Evolutionary conservation across 2,888 invertebrate genomes (phyloP), one percentile per base, ranked within the genome.

Genomic region (Hirtodrosophila trivittata): DNA sequence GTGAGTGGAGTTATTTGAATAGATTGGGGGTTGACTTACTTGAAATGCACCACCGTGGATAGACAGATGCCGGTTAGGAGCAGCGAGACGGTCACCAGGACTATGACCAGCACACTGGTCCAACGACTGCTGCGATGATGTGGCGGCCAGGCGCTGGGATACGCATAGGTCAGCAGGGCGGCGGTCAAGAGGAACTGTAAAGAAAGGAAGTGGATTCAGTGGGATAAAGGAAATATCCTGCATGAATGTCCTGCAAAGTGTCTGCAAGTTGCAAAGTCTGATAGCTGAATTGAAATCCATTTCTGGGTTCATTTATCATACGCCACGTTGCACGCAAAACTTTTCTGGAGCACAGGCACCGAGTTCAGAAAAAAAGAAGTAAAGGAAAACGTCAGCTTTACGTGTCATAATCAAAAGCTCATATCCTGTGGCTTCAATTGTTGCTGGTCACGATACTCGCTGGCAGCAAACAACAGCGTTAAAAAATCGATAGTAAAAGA

Each of bases 1-100:
- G n/a, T n/a, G n/a, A n/a, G n/a, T n/a, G 1, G 28, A 12, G 9
- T 9, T 2, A 14, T n/a, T 1, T 30, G 26, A 14, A n/a, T 12
- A n/a, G 6, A 6, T 10, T 16, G 14, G 6, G 30, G 7, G n/a
- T n/a, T 0, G 3, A 60, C 82, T 68, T 67, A 91, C 90, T 87
- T 91, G 55, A 78, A 88, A 32, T 88, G 88, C 39, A 90, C 86
- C 33, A 91, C 83, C n/a, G 89, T 89, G 26, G 91, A 89, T 6
- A 91, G 74, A 59, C 90, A 91, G 28, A 87, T 77, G 51, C 87
- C 86, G 32, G 88, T 87, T 32, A 91, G 66, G 1, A 89, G 54
- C 43, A 89, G 66, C 0, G 90, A 89, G 5, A 88, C 58, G 51
- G 83, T 83, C 6, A 89, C 89, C 18, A 88, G 43, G 0, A 82